Percentiles rank a stretch among this genome's conserved stretches.
Conservation (phyloP, 37 sponge, comb jelly and placozoan genomes). For the Halichondria panicea region DNA sequence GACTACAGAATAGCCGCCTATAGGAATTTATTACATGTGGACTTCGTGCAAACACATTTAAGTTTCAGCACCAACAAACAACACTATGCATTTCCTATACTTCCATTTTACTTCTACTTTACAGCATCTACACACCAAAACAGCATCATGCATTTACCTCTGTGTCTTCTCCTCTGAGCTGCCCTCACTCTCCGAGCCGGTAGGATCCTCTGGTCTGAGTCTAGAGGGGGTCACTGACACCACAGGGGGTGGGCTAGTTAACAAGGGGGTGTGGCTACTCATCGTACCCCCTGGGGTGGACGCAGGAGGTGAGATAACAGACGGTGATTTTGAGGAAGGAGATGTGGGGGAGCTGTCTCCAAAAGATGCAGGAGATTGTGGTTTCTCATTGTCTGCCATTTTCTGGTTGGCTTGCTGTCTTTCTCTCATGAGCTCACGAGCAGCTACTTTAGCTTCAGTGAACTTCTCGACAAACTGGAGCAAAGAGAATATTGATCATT, state of each 20-base stretch:
- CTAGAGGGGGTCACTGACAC: neutral
- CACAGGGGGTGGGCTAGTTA: neutral
- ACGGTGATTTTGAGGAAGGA: slow-evolving; percentile 26
- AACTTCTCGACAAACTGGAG: slow-evolving; percentile 76
- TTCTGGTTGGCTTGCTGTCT: slow-evolving; percentile 31
- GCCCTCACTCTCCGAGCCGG: too few relatives aligned
- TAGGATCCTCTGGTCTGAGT: too few relatives aligned
- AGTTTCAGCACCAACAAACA: too few relatives aligned
- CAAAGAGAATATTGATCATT: neutral
- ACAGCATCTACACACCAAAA: too few relatives aligned
- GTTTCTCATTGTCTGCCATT: slow-evolving; percentile 33
- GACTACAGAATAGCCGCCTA: too few relatives aligned
- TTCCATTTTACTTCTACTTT: too few relatives aligned
- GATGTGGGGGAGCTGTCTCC: neutral
- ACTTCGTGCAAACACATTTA: too few relatives aligned
- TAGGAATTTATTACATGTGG: too few relatives aligned
- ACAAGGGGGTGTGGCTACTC: neutral
- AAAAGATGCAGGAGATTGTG: neutral
- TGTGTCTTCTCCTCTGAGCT: too few relatives aligned
- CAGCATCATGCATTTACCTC: too few relatives aligned
- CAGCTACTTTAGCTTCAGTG: slow-evolving; percentile 72
- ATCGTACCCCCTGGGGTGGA: neutral
- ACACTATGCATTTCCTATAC: too few relatives aligned
- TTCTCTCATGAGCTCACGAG: slow-evolving; percentile 44
- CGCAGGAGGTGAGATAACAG: slow-evolving; percentile 12